These are phyloP conservation scores for Aulostomus chinensis DNA, from an alignment of 2,797 vertebrate genomes.

Conservation along the genomic window DNA sequence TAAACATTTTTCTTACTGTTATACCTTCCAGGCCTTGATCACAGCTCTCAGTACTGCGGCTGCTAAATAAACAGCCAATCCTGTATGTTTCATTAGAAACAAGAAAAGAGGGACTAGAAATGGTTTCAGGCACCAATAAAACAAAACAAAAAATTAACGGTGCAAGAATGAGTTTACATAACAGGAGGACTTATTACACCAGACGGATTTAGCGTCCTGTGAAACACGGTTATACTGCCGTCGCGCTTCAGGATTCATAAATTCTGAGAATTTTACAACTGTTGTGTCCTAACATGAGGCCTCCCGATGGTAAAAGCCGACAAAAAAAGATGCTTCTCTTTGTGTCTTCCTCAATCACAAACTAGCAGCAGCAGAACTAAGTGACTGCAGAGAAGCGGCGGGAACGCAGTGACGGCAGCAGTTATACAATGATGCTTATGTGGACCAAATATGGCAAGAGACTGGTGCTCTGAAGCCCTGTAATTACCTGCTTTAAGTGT, in stretches of 20 bases:
- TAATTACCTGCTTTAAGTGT: constrained; percentile 71
- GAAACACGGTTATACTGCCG: too few species aligned
- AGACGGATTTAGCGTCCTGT: constrained; percentile 37
- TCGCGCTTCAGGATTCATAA: too few species aligned
- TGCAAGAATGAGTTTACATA: constrained; percentile 19
- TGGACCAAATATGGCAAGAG: too few species aligned
- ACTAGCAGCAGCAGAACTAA: too few species aligned
- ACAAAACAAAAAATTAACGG: constrained; percentile 3
- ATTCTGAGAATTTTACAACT: too few species aligned
- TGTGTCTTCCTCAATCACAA: too few species aligned
- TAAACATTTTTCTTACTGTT: constrained; percentile 22
- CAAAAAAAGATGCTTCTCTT: too few species aligned
- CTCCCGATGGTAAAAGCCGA: too few species aligned
- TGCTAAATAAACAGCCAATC: constrained; percentile 19
- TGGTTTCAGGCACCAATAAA: constrained; percentile 6
- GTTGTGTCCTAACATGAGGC: too few species aligned
- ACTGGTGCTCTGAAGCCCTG: constrained; percentile 55
- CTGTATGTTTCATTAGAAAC: constrained; percentile 19
- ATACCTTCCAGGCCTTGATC: constrained; percentile 19
- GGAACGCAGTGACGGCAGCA: too few species aligned
- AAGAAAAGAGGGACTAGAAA: neutral
- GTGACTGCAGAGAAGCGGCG: neutral
- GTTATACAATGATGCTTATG: too few species aligned
- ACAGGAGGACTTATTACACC: constrained; percentile 30
- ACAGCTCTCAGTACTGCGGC: constrained; percentile 1